Percentiles rank a stretch among this genome's conserved stretches.
Conservation (phyloP, 1,140 invertebrate species). For the Batillaria attramentaria region DNA sequence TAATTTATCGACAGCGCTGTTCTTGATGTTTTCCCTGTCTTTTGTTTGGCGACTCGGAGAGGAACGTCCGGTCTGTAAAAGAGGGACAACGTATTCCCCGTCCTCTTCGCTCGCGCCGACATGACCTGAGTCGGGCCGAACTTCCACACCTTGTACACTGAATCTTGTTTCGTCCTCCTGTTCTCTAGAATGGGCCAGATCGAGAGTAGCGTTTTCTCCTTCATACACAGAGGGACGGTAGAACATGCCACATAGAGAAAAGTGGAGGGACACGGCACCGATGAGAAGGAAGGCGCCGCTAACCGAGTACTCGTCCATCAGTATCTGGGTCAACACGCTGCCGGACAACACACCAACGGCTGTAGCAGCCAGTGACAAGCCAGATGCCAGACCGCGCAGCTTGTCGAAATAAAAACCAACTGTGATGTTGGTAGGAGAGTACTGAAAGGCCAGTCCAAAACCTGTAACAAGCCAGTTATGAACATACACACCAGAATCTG, state of each 20-base stretch:
- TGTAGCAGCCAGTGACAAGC: neutral
- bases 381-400: neutral
- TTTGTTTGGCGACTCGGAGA: neutral
- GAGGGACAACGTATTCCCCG: neutral
- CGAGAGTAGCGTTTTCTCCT: neutral
- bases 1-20: neutral
- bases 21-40: neutral
- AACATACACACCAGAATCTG: no score
- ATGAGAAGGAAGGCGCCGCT: conserved; percentile 4
- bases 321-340: neutral
- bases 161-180: neutral
- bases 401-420: conserved; percentile 4
- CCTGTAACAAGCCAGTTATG: no score
- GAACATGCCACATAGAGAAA: neutral
- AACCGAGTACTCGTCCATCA: neutral
- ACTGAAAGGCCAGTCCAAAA: neutral
- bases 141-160: no score
- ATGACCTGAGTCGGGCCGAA: neutral
- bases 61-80: neutral
- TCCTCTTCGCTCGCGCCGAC: neutral
- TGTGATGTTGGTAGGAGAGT: neutral
- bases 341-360: neutral
- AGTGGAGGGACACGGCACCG: neutral
- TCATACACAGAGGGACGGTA: neutral
- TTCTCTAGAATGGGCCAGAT: neutral